Conservation (phyloP, 2,888 invertebrate genomes). For the Hydrotaea diabolus region DNA sequence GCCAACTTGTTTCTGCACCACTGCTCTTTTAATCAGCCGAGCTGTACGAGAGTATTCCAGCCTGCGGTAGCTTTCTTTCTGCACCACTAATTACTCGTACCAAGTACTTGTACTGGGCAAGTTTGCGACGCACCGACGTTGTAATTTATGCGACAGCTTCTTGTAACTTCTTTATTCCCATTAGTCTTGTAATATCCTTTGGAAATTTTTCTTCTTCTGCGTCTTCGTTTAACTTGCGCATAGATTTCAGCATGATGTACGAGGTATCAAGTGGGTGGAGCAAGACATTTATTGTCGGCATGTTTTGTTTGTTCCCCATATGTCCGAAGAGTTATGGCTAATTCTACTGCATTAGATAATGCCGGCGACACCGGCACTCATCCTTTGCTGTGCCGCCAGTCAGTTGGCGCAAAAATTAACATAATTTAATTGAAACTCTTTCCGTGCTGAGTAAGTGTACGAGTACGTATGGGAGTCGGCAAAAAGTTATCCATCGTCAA, state of each 20-base stretch:
- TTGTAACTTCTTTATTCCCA: slow-evolving; percentile 24
- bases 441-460: background rate
- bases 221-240: background rate
- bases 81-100: slow-evolving; percentile 8
- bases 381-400: slow-evolving; percentile 2
- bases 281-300: slow-evolving; percentile 53
- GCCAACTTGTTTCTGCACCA: too few species aligned
- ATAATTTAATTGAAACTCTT: slow-evolving; percentile 65
- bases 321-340: background rate
- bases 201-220: background rate
- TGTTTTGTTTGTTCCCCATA: slow-evolving; percentile 26
- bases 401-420: slow-evolving; percentile 53
- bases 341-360: slow-evolving; percentile 40
- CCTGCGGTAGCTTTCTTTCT: background rate
- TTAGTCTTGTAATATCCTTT: background rate
- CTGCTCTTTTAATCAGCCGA: background rate
- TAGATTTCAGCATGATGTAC: slow-evolving; percentile 26
- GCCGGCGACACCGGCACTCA: background rate
- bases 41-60: background rate
- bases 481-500: too few species aligned
- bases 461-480: background rate
- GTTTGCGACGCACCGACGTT: background rate
- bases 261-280: slow-evolving; percentile 49
- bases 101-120: background rate
- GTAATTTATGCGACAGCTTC: slow-evolving; percentile 44